These are phyloP conservation scores for Passer montanus DNA, from an alignment of 2,113 vertebrate genomes.

Conservation along the genomic window DNA sequence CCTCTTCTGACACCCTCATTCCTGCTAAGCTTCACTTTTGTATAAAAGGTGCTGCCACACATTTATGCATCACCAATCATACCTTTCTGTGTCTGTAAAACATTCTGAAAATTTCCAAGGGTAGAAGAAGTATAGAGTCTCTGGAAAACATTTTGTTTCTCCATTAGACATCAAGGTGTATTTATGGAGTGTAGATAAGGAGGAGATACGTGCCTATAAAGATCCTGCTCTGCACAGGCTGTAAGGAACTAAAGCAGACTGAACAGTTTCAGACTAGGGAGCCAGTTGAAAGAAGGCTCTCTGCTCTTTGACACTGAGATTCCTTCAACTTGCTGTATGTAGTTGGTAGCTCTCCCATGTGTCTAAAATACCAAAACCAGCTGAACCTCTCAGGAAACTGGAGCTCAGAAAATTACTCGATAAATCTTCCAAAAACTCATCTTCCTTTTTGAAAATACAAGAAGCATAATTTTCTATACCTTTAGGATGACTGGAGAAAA, in stretches of 20 bases:
- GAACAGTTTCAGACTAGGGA: not conserved
- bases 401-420: not conserved
- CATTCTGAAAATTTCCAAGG: not conserved
- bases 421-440: not conserved
- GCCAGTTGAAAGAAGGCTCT: not conserved
- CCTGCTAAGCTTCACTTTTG: not conserved
- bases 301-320: not conserved
- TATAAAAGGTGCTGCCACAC: not conserved
- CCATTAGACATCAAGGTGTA: not conserved
- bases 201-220: not conserved
- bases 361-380: not conserved
- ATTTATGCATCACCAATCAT: not conserved
- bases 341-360: not conserved
- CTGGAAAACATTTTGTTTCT: not conserved
- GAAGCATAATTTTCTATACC: not conserved
- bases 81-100: not conserved
- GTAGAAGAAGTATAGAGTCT: not conserved
- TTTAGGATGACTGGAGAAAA: not conserved
- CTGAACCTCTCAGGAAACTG: not conserved
- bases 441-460: not conserved
- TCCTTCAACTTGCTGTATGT: not conserved
- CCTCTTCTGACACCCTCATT: not conserved
- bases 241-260: not conserved
- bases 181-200: not conserved
- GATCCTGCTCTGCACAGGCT: not conserved